Percentiles rank a stretch among this genome's conserved stretches.
Evolutionary conservation across 2,888 invertebrate species (phyloP).

Genomic region (Chromoteleia sp.): DNA sequence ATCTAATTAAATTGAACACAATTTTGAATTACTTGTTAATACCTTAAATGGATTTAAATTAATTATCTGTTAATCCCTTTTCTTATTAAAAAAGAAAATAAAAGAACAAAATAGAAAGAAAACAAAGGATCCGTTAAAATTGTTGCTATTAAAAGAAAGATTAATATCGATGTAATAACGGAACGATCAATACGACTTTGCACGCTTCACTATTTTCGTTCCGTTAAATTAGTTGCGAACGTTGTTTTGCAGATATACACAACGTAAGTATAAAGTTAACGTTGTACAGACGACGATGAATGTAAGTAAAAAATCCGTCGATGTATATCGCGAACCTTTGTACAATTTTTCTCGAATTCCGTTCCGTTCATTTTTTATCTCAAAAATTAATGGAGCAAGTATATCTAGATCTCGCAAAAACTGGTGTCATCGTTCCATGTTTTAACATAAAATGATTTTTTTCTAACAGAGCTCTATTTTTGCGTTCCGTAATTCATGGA

Average conservation of each 20-base stretch:
- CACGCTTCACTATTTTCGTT: slow-evolving; percentile 47
- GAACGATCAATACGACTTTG: slow-evolving; percentile 32
- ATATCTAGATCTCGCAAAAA: slow-evolving; percentile 26
- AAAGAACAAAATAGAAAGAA: too few relatives aligned
- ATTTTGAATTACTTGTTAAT: slow-evolving; percentile 5
- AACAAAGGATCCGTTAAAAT: too few relatives aligned
- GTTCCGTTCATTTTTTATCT: slow-evolving; percentile 36
- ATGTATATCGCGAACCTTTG: background rate
- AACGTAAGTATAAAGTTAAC: slow-evolving; percentile 29
- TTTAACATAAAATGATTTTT: slow-evolving; percentile 39
- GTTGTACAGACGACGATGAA: slow-evolving; percentile 4
- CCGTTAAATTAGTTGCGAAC: slow-evolving; percentile 47
- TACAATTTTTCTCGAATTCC: slow-evolving; percentile 23
- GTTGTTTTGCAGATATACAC: slow-evolving; percentile 22
- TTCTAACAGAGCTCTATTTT: slow-evolving; percentile 3
- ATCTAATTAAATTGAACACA: too few relatives aligned
- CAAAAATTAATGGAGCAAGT: slow-evolving; percentile 49
- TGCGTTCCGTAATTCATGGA: background rate
- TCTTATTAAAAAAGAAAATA: slow-evolving; percentile 6
- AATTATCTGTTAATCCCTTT: slow-evolving; percentile 17
- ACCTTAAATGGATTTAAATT: slow-evolving; percentile 19
- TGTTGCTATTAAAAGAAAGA: slow-evolving; percentile 16
- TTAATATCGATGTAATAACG: slow-evolving; percentile 49
- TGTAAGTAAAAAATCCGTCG: slow-evolving; percentile 23
- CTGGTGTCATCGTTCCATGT: slow-evolving; percentile 38